phyloP scores from a whole-genome alignment of 1,140 invertebrate species.

The Bombus ignitus region DNA sequence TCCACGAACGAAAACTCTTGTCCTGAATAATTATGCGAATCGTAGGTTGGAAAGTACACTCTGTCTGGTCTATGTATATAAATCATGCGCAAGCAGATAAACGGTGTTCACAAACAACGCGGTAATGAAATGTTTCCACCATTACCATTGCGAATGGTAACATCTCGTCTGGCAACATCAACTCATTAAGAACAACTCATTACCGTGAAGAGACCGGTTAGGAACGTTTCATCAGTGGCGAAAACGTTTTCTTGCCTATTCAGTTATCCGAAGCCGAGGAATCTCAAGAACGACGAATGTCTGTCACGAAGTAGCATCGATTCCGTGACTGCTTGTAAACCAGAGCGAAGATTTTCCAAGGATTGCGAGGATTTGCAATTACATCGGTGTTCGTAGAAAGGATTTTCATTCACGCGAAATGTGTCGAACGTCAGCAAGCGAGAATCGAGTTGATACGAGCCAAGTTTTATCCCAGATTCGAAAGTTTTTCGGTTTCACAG shows the following conservation, averaged over 20 bases:
- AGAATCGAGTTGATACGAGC: too few species aligned
- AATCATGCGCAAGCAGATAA: slow-evolving; percentile 14
- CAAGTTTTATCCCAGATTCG: too few species aligned
- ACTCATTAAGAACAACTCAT: slow-evolving; percentile 64
- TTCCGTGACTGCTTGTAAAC: neutral
- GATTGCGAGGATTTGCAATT: neutral
- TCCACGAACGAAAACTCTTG: neutral
- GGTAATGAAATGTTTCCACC: slow-evolving; percentile 65
- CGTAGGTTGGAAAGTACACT: neutral
- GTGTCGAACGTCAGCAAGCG: too few species aligned
- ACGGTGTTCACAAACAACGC: slow-evolving; percentile 51
- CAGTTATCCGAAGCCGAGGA: neutral
- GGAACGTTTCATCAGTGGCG: slow-evolving; percentile 3
- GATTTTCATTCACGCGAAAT: neutral
- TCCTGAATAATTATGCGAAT: neutral
- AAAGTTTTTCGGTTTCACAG: too few species aligned
- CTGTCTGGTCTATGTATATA: neutral
- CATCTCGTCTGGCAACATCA: slow-evolving; percentile 42
- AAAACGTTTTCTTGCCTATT: slow-evolving; percentile 24
- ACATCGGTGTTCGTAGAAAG: neutral
- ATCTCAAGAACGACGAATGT: neutral
- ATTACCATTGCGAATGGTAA: slow-evolving; percentile 44
- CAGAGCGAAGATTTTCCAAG: neutral
- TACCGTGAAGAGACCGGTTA: slow-evolving; percentile 39
- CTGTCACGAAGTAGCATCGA: neutral